Percentiles rank a stretch among this genome's conserved stretches.
phyloP scores from a whole-genome alignment of 1,140 invertebrate species.

The Chironomus tepperi region DNA sequence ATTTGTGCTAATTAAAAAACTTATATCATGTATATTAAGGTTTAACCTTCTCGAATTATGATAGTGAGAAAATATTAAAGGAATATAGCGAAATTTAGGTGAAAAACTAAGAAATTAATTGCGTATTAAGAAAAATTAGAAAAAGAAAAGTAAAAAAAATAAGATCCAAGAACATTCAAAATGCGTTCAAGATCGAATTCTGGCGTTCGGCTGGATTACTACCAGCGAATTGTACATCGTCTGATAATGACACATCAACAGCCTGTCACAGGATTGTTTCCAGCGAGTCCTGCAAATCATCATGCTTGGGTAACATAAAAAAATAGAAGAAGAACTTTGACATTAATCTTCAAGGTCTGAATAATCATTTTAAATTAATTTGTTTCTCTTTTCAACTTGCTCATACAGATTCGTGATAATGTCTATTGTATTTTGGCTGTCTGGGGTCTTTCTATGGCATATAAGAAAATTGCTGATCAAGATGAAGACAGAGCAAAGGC shows the following conservation, averaged over 20 bases:
- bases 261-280: slow-evolving; percentile 88
- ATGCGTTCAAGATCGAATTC: slow-evolving; percentile 93
- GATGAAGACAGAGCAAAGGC: slow-evolving; percentile 97
- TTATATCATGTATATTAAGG: neutral
- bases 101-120: neutral
- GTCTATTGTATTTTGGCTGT: slow-evolving; percentile 94
- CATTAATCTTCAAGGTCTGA: neutral
- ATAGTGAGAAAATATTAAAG: slow-evolving; percentile 6
- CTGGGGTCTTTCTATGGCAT: slow-evolving; percentile 96
- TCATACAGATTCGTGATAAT: slow-evolving; percentile 76
- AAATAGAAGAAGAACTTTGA: neutral
- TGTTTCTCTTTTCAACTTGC: neutral
- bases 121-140: slow-evolving; percentile 11
- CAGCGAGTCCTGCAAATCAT: slow-evolving; percentile 71
- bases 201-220: slow-evolving; percentile 89
- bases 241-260: slow-evolving; percentile 90
- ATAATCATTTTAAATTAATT: neutral
- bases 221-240: slow-evolving; percentile 83
- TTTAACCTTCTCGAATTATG: neutral
- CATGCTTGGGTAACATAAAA: slow-evolving; percentile 71
- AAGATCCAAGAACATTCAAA: slow-evolving; percentile 2
- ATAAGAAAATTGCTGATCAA: slow-evolving; percentile 96
- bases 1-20: neutral
- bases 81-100: neutral
- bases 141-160: slow-evolving; percentile 30